Conservation (phyloP, 2,797 vertebrate genomes). For the Cynodonichthys magdalenae region DNA sequence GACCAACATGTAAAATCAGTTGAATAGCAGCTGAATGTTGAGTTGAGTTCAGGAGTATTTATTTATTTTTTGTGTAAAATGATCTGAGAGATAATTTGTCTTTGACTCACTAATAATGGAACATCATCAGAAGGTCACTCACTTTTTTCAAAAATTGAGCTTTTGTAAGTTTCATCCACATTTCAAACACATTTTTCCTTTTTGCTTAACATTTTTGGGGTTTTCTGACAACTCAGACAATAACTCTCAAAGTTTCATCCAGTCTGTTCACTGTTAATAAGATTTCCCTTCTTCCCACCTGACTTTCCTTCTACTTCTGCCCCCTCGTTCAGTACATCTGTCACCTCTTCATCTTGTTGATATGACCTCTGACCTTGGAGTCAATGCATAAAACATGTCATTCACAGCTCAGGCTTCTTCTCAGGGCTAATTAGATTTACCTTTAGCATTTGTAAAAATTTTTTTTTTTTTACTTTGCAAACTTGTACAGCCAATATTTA, state of each 20-base stretch:
- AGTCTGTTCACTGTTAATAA: background rate
- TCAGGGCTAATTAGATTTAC: constrained; percentile 57
- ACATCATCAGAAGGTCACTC: background rate
- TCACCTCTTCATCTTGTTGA: constrained; percentile 71
- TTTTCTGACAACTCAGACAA: no score
- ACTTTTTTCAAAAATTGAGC: no score
- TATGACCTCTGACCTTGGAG: constrained; percentile 64
- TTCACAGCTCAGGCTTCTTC: constrained; percentile 42
- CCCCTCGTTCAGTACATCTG: constrained; percentile 50
- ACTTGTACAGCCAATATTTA: constrained; percentile 54
- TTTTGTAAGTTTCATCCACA: no score
- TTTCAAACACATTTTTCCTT: no score
- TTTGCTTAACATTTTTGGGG: no score
- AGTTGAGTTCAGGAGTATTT: constrained; percentile 53
- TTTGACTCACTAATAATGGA: background rate
- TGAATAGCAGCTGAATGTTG: no score
- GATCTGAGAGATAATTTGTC: constrained; percentile 37
- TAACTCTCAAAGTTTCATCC: no score
- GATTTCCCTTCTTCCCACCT: constrained; percentile 9
- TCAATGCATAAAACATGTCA: constrained; percentile 77
- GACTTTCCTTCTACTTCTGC: constrained; percentile 9
- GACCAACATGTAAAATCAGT: no score
- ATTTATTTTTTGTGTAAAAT: constrained; percentile 3
- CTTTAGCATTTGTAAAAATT: constrained; percentile 75
- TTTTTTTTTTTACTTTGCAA: constrained; percentile 65